phyloP scores from a whole-genome alignment of 1,140 invertebrate species.

The Drosophila tsacasi region DNA sequence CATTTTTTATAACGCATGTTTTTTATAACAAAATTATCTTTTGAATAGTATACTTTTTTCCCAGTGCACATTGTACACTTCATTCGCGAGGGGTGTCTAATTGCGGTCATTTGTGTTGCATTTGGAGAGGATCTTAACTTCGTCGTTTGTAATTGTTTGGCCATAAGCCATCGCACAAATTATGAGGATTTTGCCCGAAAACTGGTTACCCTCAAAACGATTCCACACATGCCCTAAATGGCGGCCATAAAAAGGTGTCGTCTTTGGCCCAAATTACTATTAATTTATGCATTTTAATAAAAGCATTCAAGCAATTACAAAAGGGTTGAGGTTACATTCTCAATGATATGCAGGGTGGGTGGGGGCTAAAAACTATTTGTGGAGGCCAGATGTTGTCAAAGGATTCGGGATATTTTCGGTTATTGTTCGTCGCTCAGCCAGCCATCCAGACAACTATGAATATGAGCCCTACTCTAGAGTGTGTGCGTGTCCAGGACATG shows the following conservation, averaged over 20 bases:
- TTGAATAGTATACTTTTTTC: not conserved
- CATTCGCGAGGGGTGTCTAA: slow-evolving; percentile 46
- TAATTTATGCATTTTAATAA: slow-evolving; percentile 84
- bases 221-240: slow-evolving; percentile 58
- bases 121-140: slow-evolving; percentile 48
- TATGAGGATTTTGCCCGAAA: slow-evolving; percentile 29
- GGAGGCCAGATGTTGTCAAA: slow-evolving; percentile 77
- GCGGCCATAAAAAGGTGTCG: slow-evolving; percentile 58
- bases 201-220: slow-evolving; percentile 42
- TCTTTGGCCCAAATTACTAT: slow-evolving; percentile 51
- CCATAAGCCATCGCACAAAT: slow-evolving; percentile 62
- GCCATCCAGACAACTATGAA: slow-evolving; percentile 65
- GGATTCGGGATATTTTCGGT: slow-evolving; percentile 57
- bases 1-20: not conserved
- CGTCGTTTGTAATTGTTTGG: slow-evolving; percentile 65
- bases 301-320: slow-evolving; percentile 69
- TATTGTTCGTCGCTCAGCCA: slow-evolving; percentile 38
- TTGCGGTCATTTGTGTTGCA: slow-evolving; percentile 73
- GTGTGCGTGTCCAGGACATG: slow-evolving; percentile 49
- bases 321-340: slow-evolving; percentile 39
- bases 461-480: slow-evolving; percentile 43
- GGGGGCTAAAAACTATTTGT: slow-evolving; percentile 64
- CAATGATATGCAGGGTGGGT: slow-evolving; percentile 9
- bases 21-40: not conserved
- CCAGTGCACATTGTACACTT: not conserved